phyloP scores from a whole-genome alignment of 2,888 invertebrate species.

The Dynastes tityus region DNA sequence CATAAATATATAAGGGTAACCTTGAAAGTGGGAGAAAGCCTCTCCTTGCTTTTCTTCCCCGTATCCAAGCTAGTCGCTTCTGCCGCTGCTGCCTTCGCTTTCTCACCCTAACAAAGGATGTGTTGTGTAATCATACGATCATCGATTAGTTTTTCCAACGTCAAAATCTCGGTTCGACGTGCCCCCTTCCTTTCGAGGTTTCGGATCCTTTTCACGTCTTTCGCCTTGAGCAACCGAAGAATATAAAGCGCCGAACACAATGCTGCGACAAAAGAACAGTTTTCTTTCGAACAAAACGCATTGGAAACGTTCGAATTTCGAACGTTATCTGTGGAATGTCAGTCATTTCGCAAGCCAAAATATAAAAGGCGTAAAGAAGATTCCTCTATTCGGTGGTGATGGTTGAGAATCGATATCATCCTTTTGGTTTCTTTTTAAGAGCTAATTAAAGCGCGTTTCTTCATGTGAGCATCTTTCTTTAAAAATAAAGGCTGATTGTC shows the following conservation, averaged over 20 bases:
- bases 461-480: too few relatives aligned
- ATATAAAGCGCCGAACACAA: conserved; percentile 12
- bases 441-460: too few relatives aligned
- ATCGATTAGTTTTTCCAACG: conserved; percentile 38
- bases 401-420: too few relatives aligned
- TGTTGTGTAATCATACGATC: conserved; percentile 40
- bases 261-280: conserved; percentile 24
- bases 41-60: neutral
- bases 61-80: neutral
- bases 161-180: conserved; percentile 7
- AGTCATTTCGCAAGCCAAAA: neutral
- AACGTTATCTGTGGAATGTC: conserved; percentile 16
- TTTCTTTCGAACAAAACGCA: conserved; percentile 12
- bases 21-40: conserved; percentile 25
- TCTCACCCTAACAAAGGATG: conserved; percentile 25
- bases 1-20: conserved; percentile 2
- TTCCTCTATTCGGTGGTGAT: neutral
- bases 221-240: neutral
- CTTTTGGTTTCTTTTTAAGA: too few relatives aligned
- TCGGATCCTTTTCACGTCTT: conserved; percentile 10
- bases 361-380: neutral
- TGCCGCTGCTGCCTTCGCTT: neutral
- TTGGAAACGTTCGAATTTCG: neutral
- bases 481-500: too few relatives aligned
- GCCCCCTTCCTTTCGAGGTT: conserved; percentile 2